A percentile compares a stretch with the other conserved stretches of the same genome.
These are phyloP conservation scores for Chrysomela aeneicollis DNA, from an alignment of 2,888 invertebrate genomes.

Conservation along the genomic window DNA sequence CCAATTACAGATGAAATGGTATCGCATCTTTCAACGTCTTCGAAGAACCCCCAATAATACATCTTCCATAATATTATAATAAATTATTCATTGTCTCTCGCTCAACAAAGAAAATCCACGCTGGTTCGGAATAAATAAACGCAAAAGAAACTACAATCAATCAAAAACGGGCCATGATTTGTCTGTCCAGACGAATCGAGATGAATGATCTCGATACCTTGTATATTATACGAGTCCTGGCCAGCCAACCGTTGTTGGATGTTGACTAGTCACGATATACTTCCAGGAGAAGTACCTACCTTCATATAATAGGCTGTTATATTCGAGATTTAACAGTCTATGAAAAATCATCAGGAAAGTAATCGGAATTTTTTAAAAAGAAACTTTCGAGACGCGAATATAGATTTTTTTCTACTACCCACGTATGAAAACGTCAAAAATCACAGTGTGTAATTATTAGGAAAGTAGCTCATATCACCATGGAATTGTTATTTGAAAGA, in stretches of 20 bases:
- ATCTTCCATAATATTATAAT: background rate
- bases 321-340: too few relatives aligned
- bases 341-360: too few relatives aligned
- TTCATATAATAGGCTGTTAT: too few relatives aligned
- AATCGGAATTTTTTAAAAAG: too few relatives aligned
- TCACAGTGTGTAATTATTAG: too few relatives aligned
- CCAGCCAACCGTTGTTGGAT: background rate
- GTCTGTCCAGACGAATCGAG: conserved; percentile 44
- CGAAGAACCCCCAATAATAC: background rate
- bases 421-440: too few relatives aligned
- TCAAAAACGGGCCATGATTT: conserved; percentile 43
- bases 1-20: too few relatives aligned
- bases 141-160: conserved; percentile 36
- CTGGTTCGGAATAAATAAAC: conserved; percentile 33
- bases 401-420: too few relatives aligned
- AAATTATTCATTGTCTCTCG: conserved; percentile 4
- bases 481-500: too few relatives aligned
- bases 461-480: too few relatives aligned
- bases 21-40: background rate
- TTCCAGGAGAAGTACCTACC: too few relatives aligned
- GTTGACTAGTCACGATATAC: background rate
- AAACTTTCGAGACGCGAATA: too few relatives aligned
- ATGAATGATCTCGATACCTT: conserved; percentile 29
- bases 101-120: conserved; percentile 33
- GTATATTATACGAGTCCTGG: background rate